Evolutionary conservation across 2,113 vertebrate species (phyloP), one percentile per base, ranked within the genome.

Genomic region (Oncorhynchus kisutch): DNA sequence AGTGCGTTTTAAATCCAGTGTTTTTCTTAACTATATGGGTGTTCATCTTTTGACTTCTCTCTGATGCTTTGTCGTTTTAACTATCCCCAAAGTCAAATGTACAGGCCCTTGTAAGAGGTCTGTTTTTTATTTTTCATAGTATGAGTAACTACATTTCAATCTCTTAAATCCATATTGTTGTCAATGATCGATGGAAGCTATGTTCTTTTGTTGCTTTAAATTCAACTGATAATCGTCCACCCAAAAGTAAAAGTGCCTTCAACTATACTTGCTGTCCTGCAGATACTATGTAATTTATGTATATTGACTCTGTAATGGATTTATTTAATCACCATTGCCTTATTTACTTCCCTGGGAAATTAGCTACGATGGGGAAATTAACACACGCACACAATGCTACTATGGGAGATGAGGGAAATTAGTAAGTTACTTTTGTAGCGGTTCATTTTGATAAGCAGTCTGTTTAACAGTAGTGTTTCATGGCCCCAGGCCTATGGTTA

Each of bases 171-270:
- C 18, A 60, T 7, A 22, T 62, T 62, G n/a, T 62, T 62, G 59
- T n/a, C 59, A 11, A 24, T 5, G 13, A 62, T 62, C 3, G 5
- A 4, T 18, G 51, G 16, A 54, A 18, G 16, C 1, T 22, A 22
- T 62, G 20, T 62, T 54, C 59, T 24, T 62, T 24, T 62, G 1
- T 62, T 62, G 59, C 59, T 62, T 62, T 22, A 62, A 9, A 22
- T 62, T 62, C 2, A 62, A 51, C 34, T 39, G 6, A 9, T 51
- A 9, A n/a, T 64, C 22, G 68, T 70, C 18, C 27, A 0, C 8
- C 1, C 9, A 11, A 45, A 73, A 85, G 82, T 87, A 87, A 90
- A 88, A 76, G 14, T 39, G 60, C 4, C 57, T 73, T 48, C 0
- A 54, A 73, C n/a, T 62, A 18, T 29, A 67, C 64, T 24, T 27